These are phyloP conservation scores for Hydrochoerus hydrochaeris DNA, from an alignment of 2,113 vertebrate genomes.

Conservation along the genomic window DNA sequence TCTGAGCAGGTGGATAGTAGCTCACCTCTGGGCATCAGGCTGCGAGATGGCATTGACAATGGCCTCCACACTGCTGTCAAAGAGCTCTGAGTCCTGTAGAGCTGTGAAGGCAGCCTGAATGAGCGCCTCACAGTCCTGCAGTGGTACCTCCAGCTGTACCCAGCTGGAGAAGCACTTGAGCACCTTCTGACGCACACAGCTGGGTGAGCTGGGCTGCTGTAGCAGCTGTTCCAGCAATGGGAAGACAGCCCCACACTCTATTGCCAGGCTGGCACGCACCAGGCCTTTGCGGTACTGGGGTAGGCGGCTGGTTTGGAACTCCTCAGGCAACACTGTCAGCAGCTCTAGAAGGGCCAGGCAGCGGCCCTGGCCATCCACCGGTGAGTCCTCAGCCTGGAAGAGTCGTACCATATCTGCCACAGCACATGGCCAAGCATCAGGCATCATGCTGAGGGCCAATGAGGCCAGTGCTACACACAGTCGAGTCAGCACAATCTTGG, in stretches of 20 bases:
- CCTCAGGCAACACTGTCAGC: constrained; percentile 97
- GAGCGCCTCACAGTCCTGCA: constrained; percentile 96
- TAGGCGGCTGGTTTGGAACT: constrained; percentile 98
- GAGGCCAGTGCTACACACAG: constrained; percentile 98
- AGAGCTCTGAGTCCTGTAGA: constrained; percentile 96
- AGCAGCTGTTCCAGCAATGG: constrained; percentile 97
- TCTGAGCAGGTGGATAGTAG: constrained; percentile 4
- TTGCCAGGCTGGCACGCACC: constrained; percentile 94
- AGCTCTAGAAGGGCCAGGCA: constrained; percentile 97
- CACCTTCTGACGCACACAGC: constrained; percentile 97
- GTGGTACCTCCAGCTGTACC: constrained; percentile 97
- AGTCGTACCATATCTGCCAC: constrained; percentile 98
- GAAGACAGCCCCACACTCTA: constrained; percentile 95
- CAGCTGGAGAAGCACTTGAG: constrained; percentile 99
- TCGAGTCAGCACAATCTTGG: constrained; percentile 98
- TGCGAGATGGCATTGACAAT: constrained; percentile 99
- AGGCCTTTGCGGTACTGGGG: constrained; percentile 96
- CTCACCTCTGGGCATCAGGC: constrained; percentile 97
- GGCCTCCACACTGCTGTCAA: constrained; percentile 97
- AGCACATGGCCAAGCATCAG: constrained; percentile 96
- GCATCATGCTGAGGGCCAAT: constrained; percentile 98
- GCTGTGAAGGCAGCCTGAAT: constrained; percentile 96
- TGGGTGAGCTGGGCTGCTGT: constrained; percentile 94
- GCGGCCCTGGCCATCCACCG: constrained; percentile 94
- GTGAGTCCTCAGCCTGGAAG: constrained; percentile 97